phyloP scores from a whole-genome alignment of 2,797 vertebrate species.

The Labeo calbasu region DNA sequence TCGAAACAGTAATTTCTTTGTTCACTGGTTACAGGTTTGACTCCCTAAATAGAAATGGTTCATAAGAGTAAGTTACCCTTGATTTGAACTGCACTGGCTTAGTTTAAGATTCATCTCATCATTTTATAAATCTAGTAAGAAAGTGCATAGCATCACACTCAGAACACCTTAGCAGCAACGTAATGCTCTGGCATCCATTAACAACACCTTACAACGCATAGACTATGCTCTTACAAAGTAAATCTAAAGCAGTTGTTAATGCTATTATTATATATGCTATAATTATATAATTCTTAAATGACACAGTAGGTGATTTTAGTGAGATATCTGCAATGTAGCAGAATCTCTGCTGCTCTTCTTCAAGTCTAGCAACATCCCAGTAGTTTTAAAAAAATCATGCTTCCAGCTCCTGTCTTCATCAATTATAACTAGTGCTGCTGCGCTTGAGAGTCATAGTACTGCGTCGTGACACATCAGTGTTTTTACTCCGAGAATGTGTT shows the following conservation, averaged over 20 bases:
- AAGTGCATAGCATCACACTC: not conserved
- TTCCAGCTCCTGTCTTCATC: constrained; percentile 27
- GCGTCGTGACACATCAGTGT: not conserved
- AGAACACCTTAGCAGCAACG: not conserved
- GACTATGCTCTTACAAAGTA: not conserved
- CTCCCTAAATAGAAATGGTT: too few species aligned
- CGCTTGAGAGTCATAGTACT: not conserved
- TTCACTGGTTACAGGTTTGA: too few species aligned
- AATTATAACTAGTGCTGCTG: constrained; percentile 1
- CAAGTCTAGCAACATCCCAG: not conserved
- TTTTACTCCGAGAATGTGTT: not conserved
- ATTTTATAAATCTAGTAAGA: not conserved
- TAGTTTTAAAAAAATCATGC: constrained; percentile 1
- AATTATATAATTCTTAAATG: not conserved
- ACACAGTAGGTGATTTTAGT: not conserved
- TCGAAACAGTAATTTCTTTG: too few species aligned
- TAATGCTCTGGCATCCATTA: not conserved
- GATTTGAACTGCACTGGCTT: too few species aligned
- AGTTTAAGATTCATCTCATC: too few species aligned
- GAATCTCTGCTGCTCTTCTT: not conserved
- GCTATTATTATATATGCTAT: not conserved
- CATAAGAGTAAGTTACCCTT: too few species aligned
- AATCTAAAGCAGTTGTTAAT: not conserved
- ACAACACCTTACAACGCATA: not conserved
- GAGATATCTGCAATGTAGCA: not conserved